These are phyloP conservation scores for Epistrophella euchroma DNA, from an alignment of 2,888 invertebrate genomes.

Conservation along the genomic window DNA sequence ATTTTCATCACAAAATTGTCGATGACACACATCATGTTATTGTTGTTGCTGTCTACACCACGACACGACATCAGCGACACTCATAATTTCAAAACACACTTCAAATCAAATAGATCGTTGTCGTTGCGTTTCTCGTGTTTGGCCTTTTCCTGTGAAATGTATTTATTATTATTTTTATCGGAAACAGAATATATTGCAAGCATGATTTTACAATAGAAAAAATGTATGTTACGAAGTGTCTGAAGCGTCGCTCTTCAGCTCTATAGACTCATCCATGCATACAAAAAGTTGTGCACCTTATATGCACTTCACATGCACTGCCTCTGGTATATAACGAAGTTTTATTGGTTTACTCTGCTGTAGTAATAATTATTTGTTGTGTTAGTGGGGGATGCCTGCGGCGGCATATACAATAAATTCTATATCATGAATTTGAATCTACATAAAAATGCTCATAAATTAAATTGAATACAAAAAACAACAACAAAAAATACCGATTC, in stretches of 20 bases:
- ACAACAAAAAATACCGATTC: neutral
- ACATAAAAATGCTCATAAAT: constrained; percentile 37
- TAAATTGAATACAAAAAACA: constrained; percentile 17
- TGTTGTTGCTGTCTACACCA: neutral
- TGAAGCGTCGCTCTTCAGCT: neutral
- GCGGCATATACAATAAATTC: constrained; percentile 24
- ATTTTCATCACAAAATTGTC: constrained; percentile 20
- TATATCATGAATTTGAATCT: constrained; percentile 15
- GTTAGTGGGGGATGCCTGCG: neutral
- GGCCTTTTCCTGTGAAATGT: constrained; percentile 21
- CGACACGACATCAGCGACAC: neutral
- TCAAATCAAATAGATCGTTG: constrained; percentile 7
- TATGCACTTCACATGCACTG: constrained; percentile 13
- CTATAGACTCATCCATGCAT: constrained; percentile 33
- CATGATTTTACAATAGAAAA: constrained; percentile 9
- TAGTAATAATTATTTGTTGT: constrained; percentile 16
- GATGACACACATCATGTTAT: constrained; percentile 18
- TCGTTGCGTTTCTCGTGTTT: neutral
- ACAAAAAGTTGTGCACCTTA: constrained; percentile 25
- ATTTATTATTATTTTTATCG: constrained; percentile 22
- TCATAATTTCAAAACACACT: constrained; percentile 24
- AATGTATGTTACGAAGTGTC: neutral
- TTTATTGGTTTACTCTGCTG: constrained; percentile 10
- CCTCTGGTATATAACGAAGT: neutral
- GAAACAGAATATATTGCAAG: constrained; percentile 37